Percentiles rank a stretch among this genome's conserved stretches.
These are phyloP conservation scores for Phortica variegata DNA, from an alignment of 1,140 invertebrate genomes.

Conservation along the genomic window DNA sequence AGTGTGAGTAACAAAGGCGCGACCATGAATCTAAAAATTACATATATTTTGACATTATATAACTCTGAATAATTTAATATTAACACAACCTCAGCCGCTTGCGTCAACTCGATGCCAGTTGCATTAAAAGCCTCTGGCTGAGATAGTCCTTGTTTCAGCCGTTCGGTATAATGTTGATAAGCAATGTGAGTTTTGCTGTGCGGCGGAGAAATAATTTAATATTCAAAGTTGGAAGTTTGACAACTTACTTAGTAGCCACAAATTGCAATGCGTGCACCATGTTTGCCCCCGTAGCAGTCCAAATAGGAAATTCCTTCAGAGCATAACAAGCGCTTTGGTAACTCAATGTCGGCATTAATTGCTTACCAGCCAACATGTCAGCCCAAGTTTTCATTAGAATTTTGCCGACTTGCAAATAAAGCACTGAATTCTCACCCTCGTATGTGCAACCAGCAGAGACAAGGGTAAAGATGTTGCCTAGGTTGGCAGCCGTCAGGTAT, in stretches of 20 bases:
- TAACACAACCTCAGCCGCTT: constrained; percentile 71
- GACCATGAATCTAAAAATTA: too few species aligned
- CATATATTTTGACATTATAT: too few species aligned
- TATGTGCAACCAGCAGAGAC: constrained; percentile 84
- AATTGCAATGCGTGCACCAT: constrained; percentile 65
- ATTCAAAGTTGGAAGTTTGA: not conserved
- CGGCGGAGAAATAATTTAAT: constrained; percentile 3
- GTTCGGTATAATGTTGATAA: constrained; percentile 64
- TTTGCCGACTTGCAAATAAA: constrained; percentile 85
- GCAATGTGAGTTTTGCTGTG: constrained; percentile 66
- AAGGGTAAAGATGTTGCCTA: constrained; percentile 76
- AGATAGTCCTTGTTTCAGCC: constrained; percentile 61
- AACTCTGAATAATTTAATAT: too few species aligned
- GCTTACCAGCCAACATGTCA: constrained; percentile 60
- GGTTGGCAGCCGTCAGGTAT: constrained; percentile 79
- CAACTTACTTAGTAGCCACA: constrained; percentile 67
- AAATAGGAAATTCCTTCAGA: constrained; percentile 51
- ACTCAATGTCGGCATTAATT: constrained; percentile 62
- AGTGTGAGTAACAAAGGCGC: constrained; percentile 69
- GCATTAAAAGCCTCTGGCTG: constrained; percentile 80
- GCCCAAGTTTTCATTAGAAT: constrained; percentile 72
- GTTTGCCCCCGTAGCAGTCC: constrained; percentile 63
- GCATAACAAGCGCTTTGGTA: constrained; percentile 60
- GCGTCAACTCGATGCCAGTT: constrained; percentile 73
- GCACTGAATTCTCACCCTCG: constrained; percentile 92